Evolutionary conservation across 2,113 vertebrate species (phyloP).

Genomic region (Poecile atricapillus): DNA sequence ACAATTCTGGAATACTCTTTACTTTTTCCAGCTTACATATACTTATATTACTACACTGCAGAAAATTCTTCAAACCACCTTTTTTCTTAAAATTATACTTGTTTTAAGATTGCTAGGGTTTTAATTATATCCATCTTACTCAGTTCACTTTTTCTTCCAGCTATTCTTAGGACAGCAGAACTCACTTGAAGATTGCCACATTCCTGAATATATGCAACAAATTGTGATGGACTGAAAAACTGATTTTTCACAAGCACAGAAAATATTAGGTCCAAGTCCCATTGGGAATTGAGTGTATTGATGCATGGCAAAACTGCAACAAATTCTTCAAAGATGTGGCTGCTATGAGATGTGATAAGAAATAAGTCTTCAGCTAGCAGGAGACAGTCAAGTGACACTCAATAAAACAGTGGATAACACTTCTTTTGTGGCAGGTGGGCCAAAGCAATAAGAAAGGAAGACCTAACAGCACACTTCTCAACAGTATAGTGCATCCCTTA

Average conservation of each 20-base stretch:
- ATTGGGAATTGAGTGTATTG: background rate
- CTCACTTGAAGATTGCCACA: background rate
- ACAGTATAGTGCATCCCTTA: background rate
- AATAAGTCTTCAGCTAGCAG: background rate
- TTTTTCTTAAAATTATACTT: background rate
- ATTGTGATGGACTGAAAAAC: background rate
- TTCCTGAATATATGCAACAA: background rate
- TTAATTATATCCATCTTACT: background rate
- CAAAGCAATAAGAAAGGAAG: background rate
- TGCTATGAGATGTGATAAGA: background rate
- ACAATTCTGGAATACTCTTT: background rate
- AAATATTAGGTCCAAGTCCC: background rate
- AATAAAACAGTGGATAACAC: background rate
- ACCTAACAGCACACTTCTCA: background rate
- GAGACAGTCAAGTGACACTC: background rate
- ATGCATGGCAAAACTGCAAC: background rate
- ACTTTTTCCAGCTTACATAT: background rate
- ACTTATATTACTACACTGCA: background rate
- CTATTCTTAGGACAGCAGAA: background rate
- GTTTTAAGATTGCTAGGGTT: background rate
- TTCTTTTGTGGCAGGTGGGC: background rate
- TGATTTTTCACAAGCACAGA: background rate
- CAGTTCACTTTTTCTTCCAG: background rate
- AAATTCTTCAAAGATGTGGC: background rate
- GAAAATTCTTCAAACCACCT: background rate